Evolutionary conservation across 2,113 vertebrate genomes (phyloP).

Genomic region (Loxodonta africana): DNA sequence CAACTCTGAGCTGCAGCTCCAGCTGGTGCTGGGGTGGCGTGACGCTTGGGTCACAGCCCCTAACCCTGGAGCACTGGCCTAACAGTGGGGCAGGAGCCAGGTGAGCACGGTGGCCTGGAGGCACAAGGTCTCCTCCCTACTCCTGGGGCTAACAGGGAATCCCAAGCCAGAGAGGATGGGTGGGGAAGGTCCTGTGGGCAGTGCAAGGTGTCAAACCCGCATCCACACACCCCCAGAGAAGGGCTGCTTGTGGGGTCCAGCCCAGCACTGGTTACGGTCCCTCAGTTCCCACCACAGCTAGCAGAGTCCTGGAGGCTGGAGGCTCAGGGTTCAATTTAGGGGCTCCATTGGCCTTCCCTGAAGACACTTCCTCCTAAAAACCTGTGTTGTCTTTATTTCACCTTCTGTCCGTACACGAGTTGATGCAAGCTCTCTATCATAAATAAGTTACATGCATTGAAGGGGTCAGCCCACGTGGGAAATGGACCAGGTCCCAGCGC

Average conservation of each 20-base stretch:
- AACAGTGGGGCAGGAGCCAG: neutral
- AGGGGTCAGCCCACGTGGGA: no score
- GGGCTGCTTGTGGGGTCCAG: no score
- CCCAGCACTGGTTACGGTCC: neutral
- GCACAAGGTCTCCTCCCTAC: neutral
- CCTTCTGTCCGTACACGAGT: no score
- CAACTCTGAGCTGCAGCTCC: neutral
- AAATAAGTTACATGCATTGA: neutral
- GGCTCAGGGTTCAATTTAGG: neutral
- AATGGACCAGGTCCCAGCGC: no score
- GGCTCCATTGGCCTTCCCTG: no score
- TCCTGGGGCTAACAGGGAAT: no score
- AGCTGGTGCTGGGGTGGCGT: neutral
- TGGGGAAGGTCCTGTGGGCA: neutral
- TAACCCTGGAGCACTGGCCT: neutral
- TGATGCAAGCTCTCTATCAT: neutral
- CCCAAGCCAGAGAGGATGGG: neutral
- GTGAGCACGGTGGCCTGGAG: neutral
- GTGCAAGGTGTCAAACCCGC: no score
- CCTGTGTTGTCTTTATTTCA: neutral
- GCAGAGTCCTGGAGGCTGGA: neutral
- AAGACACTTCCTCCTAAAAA: neutral
- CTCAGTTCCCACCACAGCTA: fast-evolving
- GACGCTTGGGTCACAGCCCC: fast-evolving
- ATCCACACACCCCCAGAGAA: no score